These are phyloP conservation scores for Oryctes rhinoceros DNA, from an alignment of 1,140 invertebrate species.

Conservation along the genomic window DNA sequence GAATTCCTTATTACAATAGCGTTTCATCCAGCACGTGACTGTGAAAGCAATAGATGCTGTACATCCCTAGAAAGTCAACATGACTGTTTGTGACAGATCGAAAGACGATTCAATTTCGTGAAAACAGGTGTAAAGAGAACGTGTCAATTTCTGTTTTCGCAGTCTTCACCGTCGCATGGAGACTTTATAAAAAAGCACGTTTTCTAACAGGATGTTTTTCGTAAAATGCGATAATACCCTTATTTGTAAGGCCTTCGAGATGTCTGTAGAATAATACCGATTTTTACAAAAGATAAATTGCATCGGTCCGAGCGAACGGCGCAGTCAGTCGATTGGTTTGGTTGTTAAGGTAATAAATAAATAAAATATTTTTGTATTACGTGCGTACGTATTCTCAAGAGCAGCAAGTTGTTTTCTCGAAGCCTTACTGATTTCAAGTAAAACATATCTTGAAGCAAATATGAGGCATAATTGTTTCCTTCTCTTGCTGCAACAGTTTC, in stretches of 20 bases:
- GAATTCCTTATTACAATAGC: background rate
- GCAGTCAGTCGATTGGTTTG: too few species aligned
- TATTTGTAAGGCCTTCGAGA: background rate
- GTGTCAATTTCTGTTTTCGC: background rate
- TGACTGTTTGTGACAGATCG: background rate
- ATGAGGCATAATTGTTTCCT: too few species aligned
- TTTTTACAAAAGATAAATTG: too few species aligned
- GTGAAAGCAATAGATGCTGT: background rate
- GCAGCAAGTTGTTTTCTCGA: too few species aligned
- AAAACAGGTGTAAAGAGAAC: slow-evolving; percentile 5
- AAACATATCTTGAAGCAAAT: too few species aligned
- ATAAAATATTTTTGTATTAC: too few species aligned
- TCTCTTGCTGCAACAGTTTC: too few species aligned
- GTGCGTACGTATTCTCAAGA: too few species aligned
- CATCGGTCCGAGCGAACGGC: too few species aligned
- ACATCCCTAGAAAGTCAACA: background rate
- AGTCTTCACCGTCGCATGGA: background rate
- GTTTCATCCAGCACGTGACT: slow-evolving; percentile 7
- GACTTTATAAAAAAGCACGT: background rate
- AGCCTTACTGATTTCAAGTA: too few species aligned
- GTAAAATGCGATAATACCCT: background rate
- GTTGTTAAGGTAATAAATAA: too few species aligned
- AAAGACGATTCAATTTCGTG: slow-evolving; percentile 10
- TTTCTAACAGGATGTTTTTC: background rate
- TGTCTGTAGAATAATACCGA: too few species aligned